Conservation (phyloP, 2,888 invertebrate genomes). For the Calliopum simillimum region DNA sequence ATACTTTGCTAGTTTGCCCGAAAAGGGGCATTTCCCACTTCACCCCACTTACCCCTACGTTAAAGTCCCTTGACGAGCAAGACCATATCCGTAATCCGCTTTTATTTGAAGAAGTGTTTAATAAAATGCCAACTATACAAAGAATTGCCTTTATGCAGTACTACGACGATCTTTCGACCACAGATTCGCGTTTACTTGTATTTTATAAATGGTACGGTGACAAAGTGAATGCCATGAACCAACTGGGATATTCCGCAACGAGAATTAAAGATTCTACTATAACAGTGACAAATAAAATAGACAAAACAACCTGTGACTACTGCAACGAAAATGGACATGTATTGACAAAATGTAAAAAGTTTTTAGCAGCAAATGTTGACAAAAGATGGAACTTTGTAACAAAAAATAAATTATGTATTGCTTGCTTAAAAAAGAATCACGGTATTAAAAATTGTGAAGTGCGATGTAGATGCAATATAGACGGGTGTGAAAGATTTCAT, state of each 20-base stretch:
- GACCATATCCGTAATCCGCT: not conserved
- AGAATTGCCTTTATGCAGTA: not conserved
- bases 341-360: not conserved
- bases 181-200: not conserved
- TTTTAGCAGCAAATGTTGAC: not conserved
- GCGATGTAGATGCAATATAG: not conserved
- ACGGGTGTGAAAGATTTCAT: not conserved
- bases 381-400: slow-evolving; percentile 2
- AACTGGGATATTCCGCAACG: not conserved
- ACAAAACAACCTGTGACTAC: not conserved
- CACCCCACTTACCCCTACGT: too few species aligned
- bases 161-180: not conserved
- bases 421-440: not conserved
- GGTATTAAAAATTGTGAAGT: not conserved
- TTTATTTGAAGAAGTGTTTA: not conserved
- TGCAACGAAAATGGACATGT: not conserved
- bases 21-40: too few species aligned
- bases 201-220: slow-evolving; percentile 1
- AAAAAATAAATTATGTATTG: not conserved
- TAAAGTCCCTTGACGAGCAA: not conserved
- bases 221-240: not conserved
- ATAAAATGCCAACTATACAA: not conserved
- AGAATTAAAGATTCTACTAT: not conserved
- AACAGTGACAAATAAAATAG: not conserved
- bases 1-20: too few species aligned